Evolutionary conservation across 2,888 invertebrate genomes (phyloP).

Genomic region (Hydroisotoma schaefferi): DNA sequence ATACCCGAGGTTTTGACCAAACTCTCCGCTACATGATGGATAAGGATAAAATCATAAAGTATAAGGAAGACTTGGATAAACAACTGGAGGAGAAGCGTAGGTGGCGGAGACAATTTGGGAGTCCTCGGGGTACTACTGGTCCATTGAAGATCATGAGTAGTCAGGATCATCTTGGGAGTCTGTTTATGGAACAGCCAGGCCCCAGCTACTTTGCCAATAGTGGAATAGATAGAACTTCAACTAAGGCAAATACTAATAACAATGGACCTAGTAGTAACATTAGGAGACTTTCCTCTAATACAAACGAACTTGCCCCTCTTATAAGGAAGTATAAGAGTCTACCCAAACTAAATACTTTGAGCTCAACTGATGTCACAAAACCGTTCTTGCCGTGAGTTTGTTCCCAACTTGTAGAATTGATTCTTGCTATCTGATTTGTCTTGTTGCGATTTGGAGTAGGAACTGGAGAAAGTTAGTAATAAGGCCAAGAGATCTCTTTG

Average conservation of each 20-base stretch:
- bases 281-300: neutral
- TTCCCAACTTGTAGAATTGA: no score
- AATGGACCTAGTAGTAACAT: neutral
- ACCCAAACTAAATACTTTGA: conserved; percentile 32
- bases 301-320: conserved; percentile 36
- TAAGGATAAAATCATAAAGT: conserved; percentile 29
- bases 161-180: conserved; percentile 7
- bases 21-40: conserved; percentile 37
- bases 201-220: neutral
- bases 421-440: no score
- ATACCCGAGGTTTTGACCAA: conserved; percentile 40
- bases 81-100: conserved; percentile 30
- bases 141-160: conserved; percentile 13
- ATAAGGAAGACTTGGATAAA: conserved; percentile 34
- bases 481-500: no score
- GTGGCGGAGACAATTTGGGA: conserved; percentile 17
- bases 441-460: no score
- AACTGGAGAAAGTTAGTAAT: no score
- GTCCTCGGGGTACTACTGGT: conserved; percentile 3
- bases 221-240: no score
- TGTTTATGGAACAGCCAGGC: neutral
- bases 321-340: conserved; percentile 39
- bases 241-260: neutral
- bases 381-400: no score
- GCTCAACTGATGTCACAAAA: conserved; percentile 40